Base-by-base conservation (phyloP, 1,140 invertebrate genomes). In the Armadillidium nasatum region DNA sequence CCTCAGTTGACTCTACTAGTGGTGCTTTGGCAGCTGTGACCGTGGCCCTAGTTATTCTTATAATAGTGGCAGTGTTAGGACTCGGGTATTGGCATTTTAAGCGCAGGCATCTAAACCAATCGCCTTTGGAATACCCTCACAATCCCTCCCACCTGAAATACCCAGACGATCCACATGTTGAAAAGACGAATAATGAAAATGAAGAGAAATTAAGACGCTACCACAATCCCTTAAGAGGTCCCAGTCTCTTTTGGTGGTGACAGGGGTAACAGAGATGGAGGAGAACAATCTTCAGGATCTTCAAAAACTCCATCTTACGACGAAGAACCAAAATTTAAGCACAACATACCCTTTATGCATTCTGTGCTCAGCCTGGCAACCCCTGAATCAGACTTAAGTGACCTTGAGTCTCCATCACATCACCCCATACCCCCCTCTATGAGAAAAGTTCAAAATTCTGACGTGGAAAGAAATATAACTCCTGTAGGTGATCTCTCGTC, bases 141-240 rank as follows among this genome's bases (percentile, higher is more conserved):
- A 85, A 22, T 72, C 85, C 88, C 82, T 81, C 84, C 87, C 83
- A 11, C 81, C 84, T 44, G 54, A 79, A 79, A 72, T 85, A 7
- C 83, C 84, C n/a, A 81, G 83, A 19, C 78, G 84, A 23, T 76
- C 84, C 13, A 69, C 86, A 80, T 67, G 79, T 81, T 33, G 92
- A 94, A 82, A 94, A 94, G 82, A 92, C 91, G 0, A 94, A 94
- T 82, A 95, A 95, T 83, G 85, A 94, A 83, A 94, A 94, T 84
- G 93, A 95, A 83, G 93, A 95, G 84, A 94, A 95, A 82, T 85
- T 94, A 23, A 88, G 93, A 50, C 89, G 87, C 10, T 84, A 84
- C 71, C 80, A 83, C 45, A 85, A 86, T 78, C 83, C 84, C 13
- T 77, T 85, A 21, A 81, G 83, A 23, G 81, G 82, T 1, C 78